Conservation (phyloP, 2,888 invertebrate genomes). For the Tipula lateralis region DNA sequence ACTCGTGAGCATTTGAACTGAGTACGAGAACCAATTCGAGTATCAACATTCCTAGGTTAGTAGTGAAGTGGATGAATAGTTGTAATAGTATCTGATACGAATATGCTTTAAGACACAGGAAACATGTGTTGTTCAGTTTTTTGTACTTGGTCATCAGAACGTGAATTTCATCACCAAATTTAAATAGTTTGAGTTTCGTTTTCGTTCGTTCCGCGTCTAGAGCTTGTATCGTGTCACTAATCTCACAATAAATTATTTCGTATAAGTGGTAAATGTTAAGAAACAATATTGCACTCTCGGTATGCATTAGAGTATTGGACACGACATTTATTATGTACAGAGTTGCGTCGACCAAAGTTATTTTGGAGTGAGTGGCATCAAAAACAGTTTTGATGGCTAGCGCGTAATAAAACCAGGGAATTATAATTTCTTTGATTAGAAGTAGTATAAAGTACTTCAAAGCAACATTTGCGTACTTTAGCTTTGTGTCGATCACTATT, state of each 20-base stretch:
- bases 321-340: background rate
- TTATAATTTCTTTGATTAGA: background rate
- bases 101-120: background rate
- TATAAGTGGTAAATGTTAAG: background rate
- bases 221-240: background rate
- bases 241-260: background rate
- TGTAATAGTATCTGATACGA: background rate
- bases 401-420: background rate
- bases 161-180: background rate
- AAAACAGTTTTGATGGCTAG: background rate
- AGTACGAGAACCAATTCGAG: background rate
- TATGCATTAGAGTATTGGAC: background rate
- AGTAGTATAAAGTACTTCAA: background rate
- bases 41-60: background rate
- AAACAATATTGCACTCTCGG: background rate
- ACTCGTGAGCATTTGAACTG: background rate
- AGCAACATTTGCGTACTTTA: background rate
- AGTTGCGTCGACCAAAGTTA: background rate
- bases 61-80: background rate
- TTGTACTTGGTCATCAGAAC: background rate
- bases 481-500: background rate
- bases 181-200: background rate
- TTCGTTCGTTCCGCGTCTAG: background rate
- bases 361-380: background rate
- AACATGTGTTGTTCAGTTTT: background rate